Conservation (phyloP, 1,140 invertebrate species). For the Drosophila kohkoa region DNA sequence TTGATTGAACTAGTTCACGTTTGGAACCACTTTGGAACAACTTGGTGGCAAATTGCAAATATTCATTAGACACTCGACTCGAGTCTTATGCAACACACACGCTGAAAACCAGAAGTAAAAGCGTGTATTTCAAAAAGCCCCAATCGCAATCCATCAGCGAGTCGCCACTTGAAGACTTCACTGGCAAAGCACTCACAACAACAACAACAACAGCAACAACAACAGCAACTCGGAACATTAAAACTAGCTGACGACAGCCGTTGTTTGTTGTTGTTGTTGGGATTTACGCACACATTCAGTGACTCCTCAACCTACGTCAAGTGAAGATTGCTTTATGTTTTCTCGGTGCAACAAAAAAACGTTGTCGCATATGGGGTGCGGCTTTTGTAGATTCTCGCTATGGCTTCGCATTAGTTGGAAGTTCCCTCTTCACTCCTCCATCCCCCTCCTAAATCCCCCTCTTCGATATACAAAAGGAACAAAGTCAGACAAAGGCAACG, state of each 20-base stretch:
- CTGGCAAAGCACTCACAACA: conserved; percentile 27
- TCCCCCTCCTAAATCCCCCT: not conserved
- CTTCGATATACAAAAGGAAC: conserved; percentile 3
- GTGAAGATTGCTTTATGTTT: conserved; percentile 46
- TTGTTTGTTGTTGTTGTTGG: conserved; percentile 27
- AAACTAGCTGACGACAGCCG: conserved; percentile 51
- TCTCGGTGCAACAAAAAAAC: not conserved
- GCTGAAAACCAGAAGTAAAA: conserved; percentile 52
- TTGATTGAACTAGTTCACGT: conserved; percentile 28
- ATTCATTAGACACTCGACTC: conserved; percentile 27
- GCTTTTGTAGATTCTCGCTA: conserved; percentile 38
- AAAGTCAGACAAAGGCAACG: conserved; percentile 28
- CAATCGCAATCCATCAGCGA: conserved; percentile 41
- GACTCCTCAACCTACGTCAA: conserved; percentile 29
- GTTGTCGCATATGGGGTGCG: conserved; percentile 25
- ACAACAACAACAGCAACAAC: not conserved
- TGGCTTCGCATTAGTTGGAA: conserved; percentile 47
- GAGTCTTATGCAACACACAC: conserved; percentile 57
- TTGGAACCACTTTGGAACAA: conserved; percentile 16
- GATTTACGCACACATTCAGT: conserved; percentile 53
- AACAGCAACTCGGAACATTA: conserved; percentile 27
- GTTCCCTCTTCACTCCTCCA: not conserved
- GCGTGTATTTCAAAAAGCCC: conserved; percentile 17
- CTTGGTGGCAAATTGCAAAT: conserved; percentile 47
- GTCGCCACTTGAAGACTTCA: conserved; percentile 17